Evolutionary conservation across 2,888 invertebrate species (phyloP).

Genomic region (Leptinotarsa tumamoca): DNA sequence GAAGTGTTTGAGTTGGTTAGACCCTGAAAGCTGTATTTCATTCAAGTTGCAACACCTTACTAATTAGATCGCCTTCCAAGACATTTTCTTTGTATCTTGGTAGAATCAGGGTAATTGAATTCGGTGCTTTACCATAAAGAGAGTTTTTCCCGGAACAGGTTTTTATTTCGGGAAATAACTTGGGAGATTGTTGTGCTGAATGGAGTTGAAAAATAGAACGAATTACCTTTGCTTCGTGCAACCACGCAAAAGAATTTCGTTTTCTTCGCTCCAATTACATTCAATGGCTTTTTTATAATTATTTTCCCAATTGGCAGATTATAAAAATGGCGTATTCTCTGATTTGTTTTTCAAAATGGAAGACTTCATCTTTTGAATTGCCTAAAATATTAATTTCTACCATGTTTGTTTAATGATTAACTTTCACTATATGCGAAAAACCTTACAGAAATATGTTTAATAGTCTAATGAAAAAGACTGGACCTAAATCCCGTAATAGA

Average conservation of each 20-base stretch:
- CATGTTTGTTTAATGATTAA: no score
- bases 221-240: not conserved
- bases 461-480: no score
- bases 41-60: slow-evolving; percentile 9
- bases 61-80: slow-evolving; percentile 17
- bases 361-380: no score
- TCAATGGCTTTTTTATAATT: not conserved
- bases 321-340: no score
- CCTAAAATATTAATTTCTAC: no score
- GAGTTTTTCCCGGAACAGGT: not conserved
- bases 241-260: not conserved
- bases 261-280: not conserved
- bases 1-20: slow-evolving; percentile 8
- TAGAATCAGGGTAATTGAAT: slow-evolving; percentile 14
- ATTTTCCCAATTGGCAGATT: no score
- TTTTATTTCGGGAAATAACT: slow-evolving; percentile 6
- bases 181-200: not conserved
- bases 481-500: no score
- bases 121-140: not conserved
- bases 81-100: slow-evolving; percentile 4
- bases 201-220: not conserved
- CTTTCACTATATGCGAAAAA: no score
- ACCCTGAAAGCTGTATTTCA: slow-evolving; percentile 3
- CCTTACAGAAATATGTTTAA: no score
- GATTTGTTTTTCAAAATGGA: no score